phyloP scores from a whole-genome alignment of 1,140 invertebrate genomes.

The Nasonia giraulti region DNA sequence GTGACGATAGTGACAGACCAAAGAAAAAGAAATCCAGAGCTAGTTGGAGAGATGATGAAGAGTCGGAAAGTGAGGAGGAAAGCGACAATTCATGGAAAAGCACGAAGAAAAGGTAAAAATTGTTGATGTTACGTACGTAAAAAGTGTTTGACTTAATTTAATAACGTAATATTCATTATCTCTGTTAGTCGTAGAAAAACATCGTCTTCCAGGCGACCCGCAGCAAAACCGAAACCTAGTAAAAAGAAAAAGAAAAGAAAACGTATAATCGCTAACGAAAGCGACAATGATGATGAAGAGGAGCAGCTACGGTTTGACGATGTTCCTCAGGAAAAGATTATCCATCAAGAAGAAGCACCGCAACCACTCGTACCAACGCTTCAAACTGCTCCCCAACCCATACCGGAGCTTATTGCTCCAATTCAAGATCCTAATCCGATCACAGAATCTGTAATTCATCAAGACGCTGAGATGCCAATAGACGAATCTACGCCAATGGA shows the following conservation, averaged over 20 bases:
- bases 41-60: conserved; percentile 74
- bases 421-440: not conserved
- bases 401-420: not conserved
- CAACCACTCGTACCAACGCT: not conserved
- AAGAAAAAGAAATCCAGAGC: conserved; percentile 75
- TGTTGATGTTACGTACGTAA: conserved; percentile 3
- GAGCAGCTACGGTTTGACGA: conserved; percentile 44
- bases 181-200: conserved; percentile 64
- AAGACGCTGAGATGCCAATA: conserved; percentile 35
- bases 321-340: conserved; percentile 38
- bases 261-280: conserved; percentile 72
- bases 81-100: conserved; percentile 78
- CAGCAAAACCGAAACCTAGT: conserved; percentile 68
- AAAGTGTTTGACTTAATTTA: not conserved
- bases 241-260: conserved; percentile 75
- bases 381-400: not conserved
- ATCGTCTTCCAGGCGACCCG: conserved; percentile 58
- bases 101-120: conserved; percentile 70
- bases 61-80: conserved; percentile 72
- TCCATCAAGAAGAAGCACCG: conserved; percentile 42
- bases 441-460: conserved; percentile 11
- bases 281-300: conserved; percentile 69
- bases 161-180: not conserved
- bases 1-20: conserved; percentile 76
- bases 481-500: conserved; percentile 33